Percentiles rank a stretch among this genome's conserved stretches.
Conservation (phyloP, 2,113 vertebrate genomes). For the Burhinus bistriatus region DNA sequence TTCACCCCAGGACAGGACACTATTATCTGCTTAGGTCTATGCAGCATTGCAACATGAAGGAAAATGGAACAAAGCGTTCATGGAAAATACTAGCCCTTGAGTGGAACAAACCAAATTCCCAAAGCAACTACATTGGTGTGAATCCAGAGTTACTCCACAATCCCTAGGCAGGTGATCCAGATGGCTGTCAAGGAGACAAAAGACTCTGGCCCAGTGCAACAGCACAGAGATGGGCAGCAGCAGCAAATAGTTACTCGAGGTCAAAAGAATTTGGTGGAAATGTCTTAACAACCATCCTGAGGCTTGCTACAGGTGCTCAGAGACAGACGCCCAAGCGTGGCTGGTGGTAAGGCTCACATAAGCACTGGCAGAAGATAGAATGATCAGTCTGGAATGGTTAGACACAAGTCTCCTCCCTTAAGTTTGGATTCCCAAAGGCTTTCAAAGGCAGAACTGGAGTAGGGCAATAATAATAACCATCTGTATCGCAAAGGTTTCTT, state of each 20-base stretch:
- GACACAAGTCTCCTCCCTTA: neutral
- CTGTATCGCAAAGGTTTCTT: neutral
- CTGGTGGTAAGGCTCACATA: neutral
- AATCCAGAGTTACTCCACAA: neutral
- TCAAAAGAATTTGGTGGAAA: neutral
- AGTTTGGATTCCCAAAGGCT: neutral
- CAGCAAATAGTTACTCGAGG: fast-evolving
- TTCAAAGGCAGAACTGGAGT: neutral
- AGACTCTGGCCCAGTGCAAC: neutral
- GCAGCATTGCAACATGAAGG: neutral
- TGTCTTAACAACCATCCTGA: fast-evolving
- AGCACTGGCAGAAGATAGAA: neutral
- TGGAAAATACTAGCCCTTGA: neutral
- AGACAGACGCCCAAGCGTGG: fast-evolving
- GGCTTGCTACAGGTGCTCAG: neutral
- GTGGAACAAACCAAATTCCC: neutral
- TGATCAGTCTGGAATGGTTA: neutral
- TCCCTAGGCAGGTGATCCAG: neutral
- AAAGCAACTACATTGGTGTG: neutral
- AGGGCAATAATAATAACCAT: neutral
- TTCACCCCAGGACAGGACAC: neutral
- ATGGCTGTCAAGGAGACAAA: neutral
- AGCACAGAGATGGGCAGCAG: neutral
- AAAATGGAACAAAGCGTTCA: neutral
- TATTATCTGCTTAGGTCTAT: neutral